A percentile compares a stretch with the other conserved stretches of the same genome.
Evolutionary conservation across 2,797 vertebrate species (phyloP).

Genomic region (Tapera naevia): DNA sequence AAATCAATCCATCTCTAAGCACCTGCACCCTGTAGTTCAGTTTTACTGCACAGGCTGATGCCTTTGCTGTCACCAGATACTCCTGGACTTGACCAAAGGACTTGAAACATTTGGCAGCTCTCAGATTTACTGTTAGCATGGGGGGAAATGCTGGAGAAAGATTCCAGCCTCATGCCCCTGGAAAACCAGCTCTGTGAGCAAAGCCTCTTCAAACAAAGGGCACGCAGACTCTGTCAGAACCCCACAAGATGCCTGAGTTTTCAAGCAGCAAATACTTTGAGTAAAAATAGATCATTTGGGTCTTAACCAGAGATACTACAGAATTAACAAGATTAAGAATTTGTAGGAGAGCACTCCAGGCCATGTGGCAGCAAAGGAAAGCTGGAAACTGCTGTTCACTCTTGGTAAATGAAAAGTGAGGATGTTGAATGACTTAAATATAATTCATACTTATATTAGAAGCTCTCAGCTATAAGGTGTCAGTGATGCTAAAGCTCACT

Average conservation of each 20-base stretch:
- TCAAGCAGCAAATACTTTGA: not conserved
- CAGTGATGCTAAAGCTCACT: not conserved
- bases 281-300: not conserved
- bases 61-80: not conserved
- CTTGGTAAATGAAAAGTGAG: not conserved
- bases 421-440: not conserved
- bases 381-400: not conserved
- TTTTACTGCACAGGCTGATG: not conserved
- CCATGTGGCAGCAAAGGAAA: not conserved
- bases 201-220: not conserved
- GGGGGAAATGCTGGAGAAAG: not conserved
- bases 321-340: conserved; percentile 2
- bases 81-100: not conserved
- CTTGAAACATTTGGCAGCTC: not conserved
- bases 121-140: not conserved
- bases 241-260: not conserved
- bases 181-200: not conserved
- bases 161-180: not conserved
- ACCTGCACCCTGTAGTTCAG: not conserved
- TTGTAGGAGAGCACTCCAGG: not conserved
- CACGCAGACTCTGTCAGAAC: not conserved
- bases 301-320: conserved; percentile 23
- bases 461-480: not conserved
- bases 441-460: conserved; percentile 9
- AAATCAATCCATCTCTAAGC: not conserved